Evolutionary conservation across 2,113 vertebrate genomes (phyloP).

Genomic region (Rhineura floridana): DNA sequence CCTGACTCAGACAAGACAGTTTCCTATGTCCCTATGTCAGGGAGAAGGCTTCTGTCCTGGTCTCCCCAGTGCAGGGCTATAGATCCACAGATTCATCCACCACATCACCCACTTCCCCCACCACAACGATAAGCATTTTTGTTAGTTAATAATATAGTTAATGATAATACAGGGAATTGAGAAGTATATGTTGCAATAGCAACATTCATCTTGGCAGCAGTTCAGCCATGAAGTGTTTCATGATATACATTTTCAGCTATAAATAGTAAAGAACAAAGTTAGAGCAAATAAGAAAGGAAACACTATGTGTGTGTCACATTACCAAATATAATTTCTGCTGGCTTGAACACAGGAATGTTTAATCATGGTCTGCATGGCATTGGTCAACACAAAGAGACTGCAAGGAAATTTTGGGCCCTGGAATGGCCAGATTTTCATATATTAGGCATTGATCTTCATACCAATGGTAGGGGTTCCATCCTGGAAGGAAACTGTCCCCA

Average conservation of each 20-base stretch:
- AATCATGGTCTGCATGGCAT: background rate
- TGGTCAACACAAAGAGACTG: background rate
- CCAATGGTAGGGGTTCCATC: no score
- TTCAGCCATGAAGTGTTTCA: constrained; percentile 53
- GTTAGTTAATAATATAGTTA: background rate
- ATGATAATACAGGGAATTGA: background rate
- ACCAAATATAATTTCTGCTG: background rate
- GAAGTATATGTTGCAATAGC: constrained; percentile 25
- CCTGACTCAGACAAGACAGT: no score
- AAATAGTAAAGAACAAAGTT: constrained; percentile 31
- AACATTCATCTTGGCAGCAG: constrained; percentile 43
- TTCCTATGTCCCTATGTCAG: no score
- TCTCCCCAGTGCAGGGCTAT: no score
- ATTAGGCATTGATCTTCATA: no score
- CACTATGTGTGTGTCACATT: background rate
- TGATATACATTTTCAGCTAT: constrained; percentile 35
- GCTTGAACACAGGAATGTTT: constrained; percentile 1
- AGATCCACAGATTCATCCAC: background rate
- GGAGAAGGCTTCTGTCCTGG: background rate
- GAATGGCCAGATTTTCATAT: background rate
- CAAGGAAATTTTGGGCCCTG: background rate
- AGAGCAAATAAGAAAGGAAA: background rate
- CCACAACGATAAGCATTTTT: background rate
- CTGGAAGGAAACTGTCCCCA: no score
- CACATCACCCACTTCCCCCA: background rate